Conservation (phyloP, 1,140 invertebrate genomes). For the Drosophila grimshawi region DNA sequence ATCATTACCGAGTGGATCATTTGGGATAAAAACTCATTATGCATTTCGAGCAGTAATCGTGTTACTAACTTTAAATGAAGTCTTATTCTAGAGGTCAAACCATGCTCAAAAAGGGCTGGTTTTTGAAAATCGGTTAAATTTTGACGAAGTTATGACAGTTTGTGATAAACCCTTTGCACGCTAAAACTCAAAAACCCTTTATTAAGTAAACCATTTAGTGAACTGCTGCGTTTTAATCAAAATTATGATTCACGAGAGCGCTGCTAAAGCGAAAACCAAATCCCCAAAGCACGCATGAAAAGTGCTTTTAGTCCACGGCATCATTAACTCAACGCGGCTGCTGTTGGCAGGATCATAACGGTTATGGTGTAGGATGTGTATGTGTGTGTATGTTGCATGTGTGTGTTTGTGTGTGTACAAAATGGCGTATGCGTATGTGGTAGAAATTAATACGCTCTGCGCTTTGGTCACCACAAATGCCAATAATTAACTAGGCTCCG, state of each 20-base stretch:
- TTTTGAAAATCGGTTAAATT: no score
- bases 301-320: conserved; percentile 12
- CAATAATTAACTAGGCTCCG: conserved; percentile 70
- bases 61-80: background rate
- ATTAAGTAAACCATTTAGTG: conserved; percentile 1
- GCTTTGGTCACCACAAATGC: conserved; percentile 46
- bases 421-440: conserved; percentile 25
- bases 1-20: no score
- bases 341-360: conserved; percentile 33
- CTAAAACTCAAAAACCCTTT: background rate
- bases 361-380: conserved; percentile 22
- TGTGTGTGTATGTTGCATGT: conserved; percentile 34
- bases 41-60: no score
- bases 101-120: no score
- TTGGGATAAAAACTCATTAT: no score
- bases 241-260: background rate
- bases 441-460: conserved; percentile 70
- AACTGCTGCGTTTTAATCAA: conserved; percentile 14
- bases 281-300: conserved; percentile 3
- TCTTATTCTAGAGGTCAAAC: no score
- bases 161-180: no score
- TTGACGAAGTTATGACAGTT: no score
- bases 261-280: conserved; percentile 3
- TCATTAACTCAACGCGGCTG: conserved; percentile 31
- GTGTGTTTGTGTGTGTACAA: background rate